These are phyloP conservation scores for Poecilia velifera DNA, from an alignment of 2,797 vertebrate genomes.

Conservation along the genomic window DNA sequence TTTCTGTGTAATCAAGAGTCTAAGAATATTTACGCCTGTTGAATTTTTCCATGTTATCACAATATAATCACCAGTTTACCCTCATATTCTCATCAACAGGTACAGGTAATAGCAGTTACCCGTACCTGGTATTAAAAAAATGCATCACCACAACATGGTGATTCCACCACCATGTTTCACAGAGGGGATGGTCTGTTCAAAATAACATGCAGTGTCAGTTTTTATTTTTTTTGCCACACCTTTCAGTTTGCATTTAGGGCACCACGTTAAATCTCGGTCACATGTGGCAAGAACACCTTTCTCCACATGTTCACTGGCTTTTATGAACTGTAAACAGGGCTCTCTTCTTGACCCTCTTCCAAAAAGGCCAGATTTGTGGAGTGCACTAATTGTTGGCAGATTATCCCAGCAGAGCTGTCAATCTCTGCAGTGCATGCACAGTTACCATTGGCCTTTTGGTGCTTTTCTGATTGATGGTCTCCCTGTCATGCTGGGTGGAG, in stretches of 20 bases:
- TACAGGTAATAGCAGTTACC: not conserved
- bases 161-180: too few relatives aligned
- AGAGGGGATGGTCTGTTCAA: not conserved
- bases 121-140: not conserved
- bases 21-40: not conserved
- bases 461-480: not conserved
- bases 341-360: not conserved
- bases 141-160: too few relatives aligned
- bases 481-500: not conserved
- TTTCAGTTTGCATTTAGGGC: not conserved
- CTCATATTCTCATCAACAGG: not conserved
- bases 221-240: too few relatives aligned
- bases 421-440: not conserved
- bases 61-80: not conserved
- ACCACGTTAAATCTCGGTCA: not conserved
- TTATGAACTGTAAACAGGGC: not conserved
- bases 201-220: too few relatives aligned
- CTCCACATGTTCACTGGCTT: not conserved
- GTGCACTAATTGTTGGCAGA: too few relatives aligned
- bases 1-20: not conserved
- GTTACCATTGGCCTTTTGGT: not conserved
- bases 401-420: not conserved
- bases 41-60: not conserved
- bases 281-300: not conserved
- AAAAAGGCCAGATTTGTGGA: not conserved